Base-by-base conservation (phyloP, 1,140 invertebrate species). In the Cyclargus thomasi region DNA sequence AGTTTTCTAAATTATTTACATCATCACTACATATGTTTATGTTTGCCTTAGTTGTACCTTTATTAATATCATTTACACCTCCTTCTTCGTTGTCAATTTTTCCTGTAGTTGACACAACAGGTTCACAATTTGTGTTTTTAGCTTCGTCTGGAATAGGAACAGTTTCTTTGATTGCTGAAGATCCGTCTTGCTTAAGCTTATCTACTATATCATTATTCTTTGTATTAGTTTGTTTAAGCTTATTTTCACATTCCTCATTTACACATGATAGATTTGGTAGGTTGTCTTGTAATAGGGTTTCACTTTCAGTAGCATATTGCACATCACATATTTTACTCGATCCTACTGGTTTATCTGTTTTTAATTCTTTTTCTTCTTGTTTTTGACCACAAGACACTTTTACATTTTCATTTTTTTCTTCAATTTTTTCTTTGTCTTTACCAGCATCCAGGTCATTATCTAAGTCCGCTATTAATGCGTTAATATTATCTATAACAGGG, bases 401-500 rank as follows among this genome's bases (percentile, higher is more conserved):
- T 14, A 22, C 36, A 4, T 47, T 10, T 53, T 63, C 17, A 1
- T 62, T 11, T 67, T 55, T 55, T 62, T 29, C 29, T 67, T 68
- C 65, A 20, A 36, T 55, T 35, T 78, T 71, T 64, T n/a, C n/a
- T n/a, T 71, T 70, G 57, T 53, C 75, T 72, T 81, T 88, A 22
- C 76, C 66, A 35, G 74, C 65, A 68, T 82, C 78, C 65, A 90
- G 69, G 62, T 90, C 86, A 65, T 86, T 70, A 69, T 88, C 84
- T 55, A 88, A 71, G 67, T 86, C 81, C 18, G 83, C 88, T 69
- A 90, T 88, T 11, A 88, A 72, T 35, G 74, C 79, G 74, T 86
- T 88, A 23, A 88, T 88, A 71, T 85, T 87, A 68, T 85, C 85
- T 66, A 90, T 72, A 18, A 82, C 85, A 53, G 80, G 79, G 73